Evolutionary conservation across 2,888 invertebrate species (phyloP).

Genomic region (Folsomia candida): DNA sequence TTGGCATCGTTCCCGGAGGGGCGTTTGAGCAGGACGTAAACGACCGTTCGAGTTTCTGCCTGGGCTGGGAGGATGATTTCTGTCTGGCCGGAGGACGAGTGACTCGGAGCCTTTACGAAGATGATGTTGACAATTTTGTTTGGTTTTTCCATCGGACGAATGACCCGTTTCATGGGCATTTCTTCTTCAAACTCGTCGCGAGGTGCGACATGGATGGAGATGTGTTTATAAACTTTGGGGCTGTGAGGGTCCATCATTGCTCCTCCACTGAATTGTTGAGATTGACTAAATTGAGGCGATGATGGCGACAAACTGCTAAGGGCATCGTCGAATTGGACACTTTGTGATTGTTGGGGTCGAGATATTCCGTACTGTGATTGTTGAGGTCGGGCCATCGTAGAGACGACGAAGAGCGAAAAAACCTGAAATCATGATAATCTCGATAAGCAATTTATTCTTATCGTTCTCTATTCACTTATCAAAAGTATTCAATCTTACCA

Average conservation of each 20-base stretch:
- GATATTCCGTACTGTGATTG: too few species aligned
- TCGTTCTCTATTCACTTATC: too few species aligned
- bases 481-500: too few species aligned
- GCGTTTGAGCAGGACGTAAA: constrained; percentile 81
- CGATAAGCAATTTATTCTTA: too few species aligned
- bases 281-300: too few species aligned
- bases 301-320: too few species aligned
- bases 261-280: neutral
- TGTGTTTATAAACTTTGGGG: constrained; percentile 70
- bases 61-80: constrained; percentile 73
- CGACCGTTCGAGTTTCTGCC: constrained; percentile 77
- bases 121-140: constrained; percentile 89
- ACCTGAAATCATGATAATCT: too few species aligned
- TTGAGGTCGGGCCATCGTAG: too few species aligned
- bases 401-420: too few species aligned
- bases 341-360: too few species aligned
- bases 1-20: constrained; percentile 77
- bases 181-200: constrained; percentile 72
- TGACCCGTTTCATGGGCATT: constrained; percentile 62
- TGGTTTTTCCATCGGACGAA: constrained; percentile 66
- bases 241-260: neutral
- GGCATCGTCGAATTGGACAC: too few species aligned
- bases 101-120: constrained; percentile 72
- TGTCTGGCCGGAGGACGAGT: constrained; percentile 76
- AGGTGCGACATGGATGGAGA: constrained; percentile 87